Evolutionary conservation across 2,888 invertebrate species (phyloP).

Genomic region (Aleiodes leptofemur): DNA sequence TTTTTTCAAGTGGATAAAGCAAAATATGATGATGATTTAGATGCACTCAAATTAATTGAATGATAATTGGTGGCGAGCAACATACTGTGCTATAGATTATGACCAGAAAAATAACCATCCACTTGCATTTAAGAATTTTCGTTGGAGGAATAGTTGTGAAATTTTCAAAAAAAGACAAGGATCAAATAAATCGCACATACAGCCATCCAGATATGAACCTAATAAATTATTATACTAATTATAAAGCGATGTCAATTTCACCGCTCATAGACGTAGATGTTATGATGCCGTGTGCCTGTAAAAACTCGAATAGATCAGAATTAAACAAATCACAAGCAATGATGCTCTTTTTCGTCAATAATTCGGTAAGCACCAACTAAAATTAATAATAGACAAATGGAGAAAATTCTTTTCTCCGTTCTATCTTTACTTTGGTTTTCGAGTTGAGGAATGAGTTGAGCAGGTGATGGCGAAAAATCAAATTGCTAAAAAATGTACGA

Average conservation of each 20-base stretch:
- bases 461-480: slow-evolving; percentile 36
- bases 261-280: slow-evolving; percentile 21
- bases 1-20: slow-evolving; percentile 15
- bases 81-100: neutral
- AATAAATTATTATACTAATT: neutral
- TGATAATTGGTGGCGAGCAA: neutral
- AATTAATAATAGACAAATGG: too few relatives aligned
- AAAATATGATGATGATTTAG: slow-evolving; percentile 38
- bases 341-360: slow-evolving; percentile 9
- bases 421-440: too few relatives aligned
- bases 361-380: slow-evolving; percentile 5
- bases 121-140: slow-evolving; percentile 29
- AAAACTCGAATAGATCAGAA: slow-evolving; percentile 3
- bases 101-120: slow-evolving; percentile 32
- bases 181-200: neutral
- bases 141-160: slow-evolving; percentile 15
- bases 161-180: neutral
- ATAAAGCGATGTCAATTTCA: slow-evolving; percentile 4
- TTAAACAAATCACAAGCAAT: neutral
- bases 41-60: slow-evolving; percentile 41
- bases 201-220: too few relatives aligned
- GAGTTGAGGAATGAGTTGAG: too few relatives aligned
- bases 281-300: slow-evolving; percentile 26
- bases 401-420: too few relatives aligned
- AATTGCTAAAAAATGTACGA: slow-evolving; percentile 12